phyloP scores from a whole-genome alignment of 2,888 invertebrate genomes.

The Mythimna impura region DNA sequence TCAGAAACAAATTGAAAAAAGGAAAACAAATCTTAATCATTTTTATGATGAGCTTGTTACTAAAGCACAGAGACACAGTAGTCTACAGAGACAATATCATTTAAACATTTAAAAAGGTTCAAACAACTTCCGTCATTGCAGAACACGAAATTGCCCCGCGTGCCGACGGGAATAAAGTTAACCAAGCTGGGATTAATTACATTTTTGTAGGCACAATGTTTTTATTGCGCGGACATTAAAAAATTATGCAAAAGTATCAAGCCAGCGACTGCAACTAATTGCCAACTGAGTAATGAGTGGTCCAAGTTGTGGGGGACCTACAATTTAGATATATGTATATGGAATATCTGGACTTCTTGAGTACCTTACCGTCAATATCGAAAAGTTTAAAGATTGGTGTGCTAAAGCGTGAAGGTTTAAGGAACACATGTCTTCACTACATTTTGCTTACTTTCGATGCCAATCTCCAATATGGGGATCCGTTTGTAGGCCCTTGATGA shows the following conservation, averaged over 20 bases:
- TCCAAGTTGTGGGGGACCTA: slow-evolving; percentile 9
- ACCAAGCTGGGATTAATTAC: slow-evolving; percentile 2
- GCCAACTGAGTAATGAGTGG: slow-evolving; percentile 34
- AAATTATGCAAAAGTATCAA: slow-evolving; percentile 17
- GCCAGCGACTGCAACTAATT: slow-evolving; percentile 50
- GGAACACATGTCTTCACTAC: too few species aligned
- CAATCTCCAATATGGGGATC: background rate
- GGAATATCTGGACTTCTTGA: background rate
- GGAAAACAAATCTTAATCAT: background rate
- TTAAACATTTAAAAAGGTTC: slow-evolving; percentile 12
- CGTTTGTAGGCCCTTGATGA: background rate
- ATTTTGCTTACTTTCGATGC: background rate
- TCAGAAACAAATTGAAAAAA: background rate
- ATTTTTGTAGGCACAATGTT: slow-evolving; percentile 29
- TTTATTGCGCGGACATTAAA: slow-evolving; percentile 11
- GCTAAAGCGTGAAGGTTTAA: background rate
- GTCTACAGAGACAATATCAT: slow-evolving; percentile 1
- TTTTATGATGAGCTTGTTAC: background rate
- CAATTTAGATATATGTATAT: background rate
- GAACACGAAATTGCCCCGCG: slow-evolving; percentile 4
- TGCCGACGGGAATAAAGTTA: slow-evolving; percentile 5
- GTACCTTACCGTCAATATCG: too few species aligned
- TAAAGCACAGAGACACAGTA: background rate
- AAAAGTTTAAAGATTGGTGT: too few species aligned
- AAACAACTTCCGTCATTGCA: background rate